Conservation (phyloP, 2,113 vertebrate genomes). For the Piprites chloris region DNA sequence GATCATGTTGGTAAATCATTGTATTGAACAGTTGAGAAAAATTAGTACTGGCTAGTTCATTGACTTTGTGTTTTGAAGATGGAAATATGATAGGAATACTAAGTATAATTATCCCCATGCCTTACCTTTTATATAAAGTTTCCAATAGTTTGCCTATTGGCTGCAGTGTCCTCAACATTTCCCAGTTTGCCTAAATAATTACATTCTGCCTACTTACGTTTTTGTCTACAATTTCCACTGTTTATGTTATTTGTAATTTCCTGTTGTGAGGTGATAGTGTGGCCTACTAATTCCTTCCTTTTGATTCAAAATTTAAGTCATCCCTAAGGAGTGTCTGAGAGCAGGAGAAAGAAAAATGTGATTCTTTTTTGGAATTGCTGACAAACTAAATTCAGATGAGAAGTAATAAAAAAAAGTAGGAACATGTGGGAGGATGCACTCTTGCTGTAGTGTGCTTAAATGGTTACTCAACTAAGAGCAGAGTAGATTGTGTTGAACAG, state of each 20-base stretch:
- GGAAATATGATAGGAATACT: background rate
- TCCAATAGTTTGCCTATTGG: background rate
- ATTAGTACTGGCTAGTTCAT: background rate
- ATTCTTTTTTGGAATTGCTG: background rate
- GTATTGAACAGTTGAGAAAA: background rate
- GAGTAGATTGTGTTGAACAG: background rate
- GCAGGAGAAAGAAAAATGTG: background rate
- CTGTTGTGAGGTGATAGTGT: background rate
- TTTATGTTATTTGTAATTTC: background rate
- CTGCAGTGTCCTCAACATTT: background rate
- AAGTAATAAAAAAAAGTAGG: background rate
- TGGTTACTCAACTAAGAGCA: background rate
- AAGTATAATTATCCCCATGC: background rate
- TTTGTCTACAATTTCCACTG: background rate
- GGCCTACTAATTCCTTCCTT: background rate
- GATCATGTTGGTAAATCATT: background rate
- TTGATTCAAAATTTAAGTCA: background rate
- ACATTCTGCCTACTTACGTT: background rate
- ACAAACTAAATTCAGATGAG: background rate
- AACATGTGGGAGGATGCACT: background rate
- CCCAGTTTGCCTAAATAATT: background rate
- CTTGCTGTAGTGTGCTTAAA: background rate
- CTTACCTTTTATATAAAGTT: background rate
- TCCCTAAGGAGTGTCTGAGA: background rate
- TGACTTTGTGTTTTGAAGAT: background rate